Evolutionary conservation across 2,888 invertebrate species (phyloP).

Genomic region (Hirudinaria manillensis): DNA sequence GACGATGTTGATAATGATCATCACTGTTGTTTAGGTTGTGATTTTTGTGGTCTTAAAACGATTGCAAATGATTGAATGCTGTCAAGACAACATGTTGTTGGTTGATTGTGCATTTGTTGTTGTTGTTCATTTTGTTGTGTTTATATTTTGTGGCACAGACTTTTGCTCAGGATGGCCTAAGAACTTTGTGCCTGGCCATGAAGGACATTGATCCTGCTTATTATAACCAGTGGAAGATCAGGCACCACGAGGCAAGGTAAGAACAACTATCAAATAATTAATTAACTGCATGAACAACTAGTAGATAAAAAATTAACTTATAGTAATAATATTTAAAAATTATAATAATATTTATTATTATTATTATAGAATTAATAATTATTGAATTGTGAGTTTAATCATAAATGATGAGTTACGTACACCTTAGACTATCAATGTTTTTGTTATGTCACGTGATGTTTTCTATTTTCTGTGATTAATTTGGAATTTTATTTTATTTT

Average conservation of each 20-base stretch:
- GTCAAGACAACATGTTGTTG: not conserved
- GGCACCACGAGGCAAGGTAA: conserved; percentile 76
- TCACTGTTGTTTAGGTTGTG: conserved; percentile 6
- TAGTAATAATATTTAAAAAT: not conserved
- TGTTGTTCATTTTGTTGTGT: too few relatives aligned
- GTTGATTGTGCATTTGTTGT: not conserved
- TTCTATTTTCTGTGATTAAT: too few relatives aligned
- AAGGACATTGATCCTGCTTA: conserved; percentile 62
- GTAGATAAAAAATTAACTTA: not conserved
- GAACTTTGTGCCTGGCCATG: conserved; percentile 88
- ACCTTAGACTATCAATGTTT: too few relatives aligned
- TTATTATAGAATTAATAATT: too few relatives aligned
- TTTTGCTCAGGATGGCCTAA: conserved; percentile 89
- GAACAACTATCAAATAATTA: not conserved
- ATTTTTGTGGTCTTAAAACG: not conserved
- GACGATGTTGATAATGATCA: not conserved
- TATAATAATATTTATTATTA: not conserved
- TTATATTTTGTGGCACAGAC: conserved; percentile 62
- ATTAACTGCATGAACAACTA: not conserved
- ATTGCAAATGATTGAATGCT: too few relatives aligned
- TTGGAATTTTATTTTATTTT: too few relatives aligned
- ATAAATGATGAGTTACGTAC: conserved; percentile 17
- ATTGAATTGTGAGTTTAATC: not conserved
- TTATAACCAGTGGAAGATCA: conserved; percentile 67
- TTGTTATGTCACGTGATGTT: too few relatives aligned